Conservation (phyloP, 2,113 vertebrate species). For the Aegithalos caudatus region DNA sequence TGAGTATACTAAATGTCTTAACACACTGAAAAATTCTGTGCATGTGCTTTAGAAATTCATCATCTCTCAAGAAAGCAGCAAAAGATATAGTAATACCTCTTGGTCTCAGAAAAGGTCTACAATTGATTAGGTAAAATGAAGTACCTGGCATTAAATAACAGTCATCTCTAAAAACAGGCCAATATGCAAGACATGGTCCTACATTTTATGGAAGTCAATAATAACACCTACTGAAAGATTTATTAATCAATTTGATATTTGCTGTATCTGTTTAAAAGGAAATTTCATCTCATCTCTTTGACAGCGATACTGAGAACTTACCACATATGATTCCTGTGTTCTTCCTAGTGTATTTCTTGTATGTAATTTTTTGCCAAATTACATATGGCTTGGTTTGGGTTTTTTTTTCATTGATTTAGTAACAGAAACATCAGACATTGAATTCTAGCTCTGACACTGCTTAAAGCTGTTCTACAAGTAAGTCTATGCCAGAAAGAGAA, state of each 20-base stretch:
- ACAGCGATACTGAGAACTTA: not conserved
- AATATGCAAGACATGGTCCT: not conserved
- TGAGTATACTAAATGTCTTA: not conserved
- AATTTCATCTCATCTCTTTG: not conserved
- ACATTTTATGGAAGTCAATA: not conserved
- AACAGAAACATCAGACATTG: not conserved
- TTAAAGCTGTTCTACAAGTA: not conserved
- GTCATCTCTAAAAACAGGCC: not conserved
- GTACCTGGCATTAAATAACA: not conserved
- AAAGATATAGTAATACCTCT: fast-evolving
- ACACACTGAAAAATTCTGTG: not conserved
- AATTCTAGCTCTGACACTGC: not conserved
- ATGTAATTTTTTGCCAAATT: not conserved
- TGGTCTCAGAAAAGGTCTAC: not conserved
- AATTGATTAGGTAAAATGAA: not conserved
- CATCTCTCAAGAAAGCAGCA: not conserved
- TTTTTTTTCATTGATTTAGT: not conserved
- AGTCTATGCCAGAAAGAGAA: not conserved
- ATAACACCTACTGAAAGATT: not conserved
- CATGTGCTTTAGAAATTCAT: not conserved
- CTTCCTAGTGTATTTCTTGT: not conserved
- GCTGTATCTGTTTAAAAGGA: not conserved
- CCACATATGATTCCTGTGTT: not conserved
- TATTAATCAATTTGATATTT: not conserved
- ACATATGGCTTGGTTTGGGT: not conserved